phyloP scores from a whole-genome alignment of 2,797 vertebrate species.

The Gymnoscopelus microlampas region DNA sequence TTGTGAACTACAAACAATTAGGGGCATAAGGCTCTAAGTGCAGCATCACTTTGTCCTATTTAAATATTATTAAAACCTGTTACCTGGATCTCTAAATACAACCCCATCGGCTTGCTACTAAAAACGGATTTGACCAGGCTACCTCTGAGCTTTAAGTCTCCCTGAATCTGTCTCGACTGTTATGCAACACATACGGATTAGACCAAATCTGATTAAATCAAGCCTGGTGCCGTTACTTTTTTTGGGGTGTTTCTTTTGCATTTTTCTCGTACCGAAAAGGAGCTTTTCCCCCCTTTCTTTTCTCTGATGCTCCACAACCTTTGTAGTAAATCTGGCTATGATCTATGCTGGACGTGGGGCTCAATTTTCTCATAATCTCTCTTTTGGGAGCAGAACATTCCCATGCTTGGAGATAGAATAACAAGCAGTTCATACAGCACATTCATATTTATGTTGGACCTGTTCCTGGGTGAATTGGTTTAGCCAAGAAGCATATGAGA shows the following conservation, averaged over 20 bases:
- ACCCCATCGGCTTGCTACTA: conserved; percentile 15
- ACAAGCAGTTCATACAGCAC: neutral
- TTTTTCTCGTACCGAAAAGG: conserved; percentile 35
- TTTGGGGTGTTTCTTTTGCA: neutral
- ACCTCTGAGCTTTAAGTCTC: conserved; percentile 25
- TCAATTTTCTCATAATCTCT: conserved; percentile 18
- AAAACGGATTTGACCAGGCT: conserved; percentile 15
- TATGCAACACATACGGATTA: conserved; percentile 49
- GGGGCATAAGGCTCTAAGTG: conserved; percentile 19
- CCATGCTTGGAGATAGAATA: conserved; percentile 12
- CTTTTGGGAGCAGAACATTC: conserved; percentile 39
- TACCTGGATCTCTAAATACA: conserved; percentile 36
- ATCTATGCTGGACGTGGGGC: conserved; percentile 40
- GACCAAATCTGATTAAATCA: conserved; percentile 49
- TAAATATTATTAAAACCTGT: conserved; percentile 44
- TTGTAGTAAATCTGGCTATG: conserved; percentile 44
- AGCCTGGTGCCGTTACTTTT: conserved; percentile 33
- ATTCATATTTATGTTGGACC: neutral
- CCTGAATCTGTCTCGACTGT: conserved; percentile 35
- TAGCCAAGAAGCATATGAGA: neutral
- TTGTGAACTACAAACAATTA: conserved; percentile 33
- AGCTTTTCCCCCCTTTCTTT: conserved; percentile 23
- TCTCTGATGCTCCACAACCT: conserved; percentile 29
- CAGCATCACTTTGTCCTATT: conserved; percentile 44
- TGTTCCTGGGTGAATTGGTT: neutral